Percentiles rank a stretch among this genome's conserved stretches.
These are phyloP conservation scores for Halcyon malimbica DNA, from an alignment of 2,113 vertebrate genomes.

Conservation along the genomic window DNA sequence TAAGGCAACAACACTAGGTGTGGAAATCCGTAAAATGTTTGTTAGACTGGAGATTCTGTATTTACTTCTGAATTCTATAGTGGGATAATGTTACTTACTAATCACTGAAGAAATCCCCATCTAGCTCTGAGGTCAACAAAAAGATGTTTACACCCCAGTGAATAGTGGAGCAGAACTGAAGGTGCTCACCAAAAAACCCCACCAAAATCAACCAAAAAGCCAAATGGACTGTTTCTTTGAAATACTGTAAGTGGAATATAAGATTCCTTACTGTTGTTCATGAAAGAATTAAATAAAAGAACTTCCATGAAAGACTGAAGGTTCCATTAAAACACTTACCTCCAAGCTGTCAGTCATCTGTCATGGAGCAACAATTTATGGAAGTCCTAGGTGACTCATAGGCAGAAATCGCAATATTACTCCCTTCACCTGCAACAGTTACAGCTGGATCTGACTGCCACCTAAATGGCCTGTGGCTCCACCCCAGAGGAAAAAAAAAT, in stretches of 20 bases:
- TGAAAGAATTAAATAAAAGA: not conserved
- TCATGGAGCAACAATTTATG: not conserved
- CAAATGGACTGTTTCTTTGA: not conserved
- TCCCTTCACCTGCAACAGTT: not conserved
- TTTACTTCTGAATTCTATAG: not conserved
- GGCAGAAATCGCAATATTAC: not conserved
- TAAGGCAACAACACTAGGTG: constrained; percentile 26
- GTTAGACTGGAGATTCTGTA: not conserved
- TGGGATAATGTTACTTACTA: not conserved
- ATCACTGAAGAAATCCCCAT: not conserved
- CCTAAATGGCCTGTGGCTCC: not conserved
- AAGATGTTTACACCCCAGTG: not conserved
- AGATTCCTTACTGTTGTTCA: not conserved
- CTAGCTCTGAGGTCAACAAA: not conserved
- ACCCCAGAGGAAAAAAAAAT: not conserved
- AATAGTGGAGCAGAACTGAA: not conserved
- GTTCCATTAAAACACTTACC: not conserved
- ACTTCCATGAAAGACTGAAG: not conserved
- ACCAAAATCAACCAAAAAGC: not conserved
- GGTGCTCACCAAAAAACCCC: not conserved
- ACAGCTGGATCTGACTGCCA: not conserved
- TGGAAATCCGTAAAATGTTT: not conserved
- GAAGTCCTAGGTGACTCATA: not conserved
- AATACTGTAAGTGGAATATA: not conserved
- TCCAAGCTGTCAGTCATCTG: not conserved